These are phyloP conservation scores for Diachrysia chrysitis DNA, from an alignment of 2,888 invertebrate species.

Conservation along the genomic window DNA sequence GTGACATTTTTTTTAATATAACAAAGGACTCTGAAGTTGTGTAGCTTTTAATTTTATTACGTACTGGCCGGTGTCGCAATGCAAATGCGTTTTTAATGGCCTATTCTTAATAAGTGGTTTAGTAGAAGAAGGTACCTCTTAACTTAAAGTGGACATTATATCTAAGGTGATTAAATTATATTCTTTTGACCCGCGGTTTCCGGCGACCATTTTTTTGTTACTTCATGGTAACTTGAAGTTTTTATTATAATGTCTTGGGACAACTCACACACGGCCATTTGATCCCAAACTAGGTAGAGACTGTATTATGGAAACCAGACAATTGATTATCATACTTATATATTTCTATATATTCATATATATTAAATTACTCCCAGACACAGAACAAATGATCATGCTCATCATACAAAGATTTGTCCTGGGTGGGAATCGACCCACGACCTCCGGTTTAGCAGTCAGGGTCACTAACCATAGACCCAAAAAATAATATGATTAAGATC, in stretches of 20 bases:
- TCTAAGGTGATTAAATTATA: conserved; percentile 49
- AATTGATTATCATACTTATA: too few relatives aligned
- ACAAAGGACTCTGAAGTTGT: conserved; percentile 60
- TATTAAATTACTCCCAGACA: too few relatives aligned
- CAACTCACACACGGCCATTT: too few relatives aligned
- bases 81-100: conserved; percentile 72
- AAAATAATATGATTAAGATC: neutral
- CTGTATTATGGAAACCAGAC: too few relatives aligned
- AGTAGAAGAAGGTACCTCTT: conserved; percentile 33
- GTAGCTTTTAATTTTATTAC: conserved; percentile 71
- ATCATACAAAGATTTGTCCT: too few relatives aligned
- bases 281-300: too few relatives aligned
- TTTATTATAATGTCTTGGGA: too few relatives aligned
- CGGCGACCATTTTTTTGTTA: neutral
- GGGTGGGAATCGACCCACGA: too few relatives aligned
- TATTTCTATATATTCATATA: too few relatives aligned
- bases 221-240: neutral
- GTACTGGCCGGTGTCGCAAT: conserved; percentile 56
- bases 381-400: too few relatives aligned
- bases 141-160: conserved; percentile 38
- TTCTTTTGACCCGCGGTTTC: conserved; percentile 10
- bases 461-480: too few relatives aligned
- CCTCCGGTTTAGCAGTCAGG: too few relatives aligned
- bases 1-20: conserved; percentile 55
- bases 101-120: conserved; percentile 53